Evolutionary conservation across 2,797 vertebrate species (phyloP), one percentile per base, ranked within the genome.

Genomic region (Notolepis coatsorum): DNA sequence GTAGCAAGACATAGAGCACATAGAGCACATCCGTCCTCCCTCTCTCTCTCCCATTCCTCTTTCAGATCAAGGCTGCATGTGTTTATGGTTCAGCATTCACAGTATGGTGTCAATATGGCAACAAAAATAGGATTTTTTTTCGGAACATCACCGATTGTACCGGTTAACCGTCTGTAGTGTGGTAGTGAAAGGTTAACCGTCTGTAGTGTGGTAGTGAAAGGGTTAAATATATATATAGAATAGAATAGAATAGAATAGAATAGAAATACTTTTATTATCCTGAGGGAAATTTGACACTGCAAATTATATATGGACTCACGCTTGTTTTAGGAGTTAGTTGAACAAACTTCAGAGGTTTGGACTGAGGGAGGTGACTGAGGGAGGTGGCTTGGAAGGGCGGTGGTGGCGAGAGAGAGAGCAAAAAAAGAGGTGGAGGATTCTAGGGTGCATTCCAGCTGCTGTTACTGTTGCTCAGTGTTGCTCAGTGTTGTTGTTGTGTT

Each of bases 11-110:
- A n/a, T 68, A 42, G 61, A 27, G 73, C 41, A 12, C 31, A 12
- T 56, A 73, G 62, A 66, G 24, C 52, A 65, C 52, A 39, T 28
- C 47, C 55, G 62, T 61, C 67, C 27, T 66, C 54, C 12, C 1
- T 6, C 54, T 3, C 0, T 38, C 31, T 55, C 23, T 38, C 12
- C 10, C 27, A 17, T 8, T 13, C 1, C n/a, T n/a, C 71, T 71
- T 52, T 61, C 60, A 75, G 64, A 79, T 78, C 56, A 70, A 72
- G 80, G 71, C 69, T 74, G n/a, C n/a, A n/a, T n/a, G 57, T 71
- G 64, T n/a, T n/a, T n/a, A n/a, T n/a, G n/a, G n/a, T n/a, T n/a
- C n/a, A n/a, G n/a, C n/a, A n/a, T n/a, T n/a, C n/a, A n/a, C n/a
- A n/a, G n/a, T n/a, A n/a, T n/a, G n/a, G n/a, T n/a, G n/a, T n/a